phyloP scores from a whole-genome alignment of 2,113 vertebrate genomes.

The Phodopus roborovskii region DNA sequence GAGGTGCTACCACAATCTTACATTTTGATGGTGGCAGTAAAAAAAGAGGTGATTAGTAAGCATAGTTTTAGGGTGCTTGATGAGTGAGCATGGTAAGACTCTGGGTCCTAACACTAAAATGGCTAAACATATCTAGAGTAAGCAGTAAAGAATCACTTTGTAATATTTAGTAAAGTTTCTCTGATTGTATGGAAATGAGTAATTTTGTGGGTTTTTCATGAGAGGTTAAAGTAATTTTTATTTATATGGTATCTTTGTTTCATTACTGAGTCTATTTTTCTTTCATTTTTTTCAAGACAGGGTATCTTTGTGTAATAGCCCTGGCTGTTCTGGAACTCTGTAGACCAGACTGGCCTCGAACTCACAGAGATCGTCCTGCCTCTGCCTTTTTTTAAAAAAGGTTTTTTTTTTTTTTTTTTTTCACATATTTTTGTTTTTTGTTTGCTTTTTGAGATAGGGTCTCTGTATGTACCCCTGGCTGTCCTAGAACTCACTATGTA shows the following conservation, averaged over 20 bases:
- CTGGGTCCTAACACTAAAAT: not conserved
- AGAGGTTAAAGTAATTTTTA: not conserved
- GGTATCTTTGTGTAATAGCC: not conserved
- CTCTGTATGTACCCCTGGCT: not conserved
- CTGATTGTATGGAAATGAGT: not conserved
- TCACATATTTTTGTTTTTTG: not conserved
- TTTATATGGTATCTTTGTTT: not conserved
- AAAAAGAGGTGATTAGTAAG: not conserved
- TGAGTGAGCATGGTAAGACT: not conserved
- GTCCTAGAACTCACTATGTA: not conserved
- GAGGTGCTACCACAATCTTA: slow-evolving; percentile 9
- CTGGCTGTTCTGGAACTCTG: not conserved
- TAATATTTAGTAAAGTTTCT: not conserved
- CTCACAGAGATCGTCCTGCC: not conserved
- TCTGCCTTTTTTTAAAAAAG: not conserved
- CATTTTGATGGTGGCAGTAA: slow-evolving; percentile 22
- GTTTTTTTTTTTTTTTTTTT: too few relatives aligned
- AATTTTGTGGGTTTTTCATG: not conserved
- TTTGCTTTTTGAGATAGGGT: not conserved
- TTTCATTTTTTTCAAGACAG: not conserved
- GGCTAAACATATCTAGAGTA: not conserved
- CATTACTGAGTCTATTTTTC: not conserved
- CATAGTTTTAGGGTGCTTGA: not conserved
- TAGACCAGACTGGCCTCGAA: not conserved
- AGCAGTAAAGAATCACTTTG: not conserved